These are phyloP conservation scores for Amia ocellicauda DNA, from an alignment of 2,113 vertebrate species.

Conservation along the genomic window DNA sequence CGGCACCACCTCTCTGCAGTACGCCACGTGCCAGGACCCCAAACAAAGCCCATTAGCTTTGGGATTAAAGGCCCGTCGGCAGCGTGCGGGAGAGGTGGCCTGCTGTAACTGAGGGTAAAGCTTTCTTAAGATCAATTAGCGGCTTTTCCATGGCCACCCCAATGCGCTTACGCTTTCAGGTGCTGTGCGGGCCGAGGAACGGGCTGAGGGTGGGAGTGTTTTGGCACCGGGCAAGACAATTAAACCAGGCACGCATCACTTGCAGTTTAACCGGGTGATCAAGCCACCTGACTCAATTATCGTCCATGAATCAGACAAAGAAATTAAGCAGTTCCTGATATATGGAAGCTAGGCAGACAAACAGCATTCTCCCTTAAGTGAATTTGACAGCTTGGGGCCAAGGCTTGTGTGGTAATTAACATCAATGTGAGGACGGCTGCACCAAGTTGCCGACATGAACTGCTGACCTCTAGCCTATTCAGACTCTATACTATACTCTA, in stretches of 20 bases:
- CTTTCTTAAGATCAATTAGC: constrained; percentile 6
- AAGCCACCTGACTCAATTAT: background rate
- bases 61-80: background rate
- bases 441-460: no score
- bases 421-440: no score
- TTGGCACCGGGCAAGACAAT: background rate
- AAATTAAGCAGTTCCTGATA: background rate
- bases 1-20: constrained; percentile 27
- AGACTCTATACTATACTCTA: no score
- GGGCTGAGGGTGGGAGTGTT: background rate
- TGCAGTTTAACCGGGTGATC: background rate
- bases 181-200: no score
- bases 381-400: no score
- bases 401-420: no score
- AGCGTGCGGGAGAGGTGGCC: background rate
- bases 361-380: no score
- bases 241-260: background rate
- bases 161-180: background rate
- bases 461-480: no score
- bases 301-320: background rate
- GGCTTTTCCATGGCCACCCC: background rate
- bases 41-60: constrained; percentile 9
- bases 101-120: background rate
- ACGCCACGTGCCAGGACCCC: background rate
- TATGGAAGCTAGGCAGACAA: background rate